phyloP scores from a whole-genome alignment of 2,888 invertebrate species.

The Cantharis nigra region DNA sequence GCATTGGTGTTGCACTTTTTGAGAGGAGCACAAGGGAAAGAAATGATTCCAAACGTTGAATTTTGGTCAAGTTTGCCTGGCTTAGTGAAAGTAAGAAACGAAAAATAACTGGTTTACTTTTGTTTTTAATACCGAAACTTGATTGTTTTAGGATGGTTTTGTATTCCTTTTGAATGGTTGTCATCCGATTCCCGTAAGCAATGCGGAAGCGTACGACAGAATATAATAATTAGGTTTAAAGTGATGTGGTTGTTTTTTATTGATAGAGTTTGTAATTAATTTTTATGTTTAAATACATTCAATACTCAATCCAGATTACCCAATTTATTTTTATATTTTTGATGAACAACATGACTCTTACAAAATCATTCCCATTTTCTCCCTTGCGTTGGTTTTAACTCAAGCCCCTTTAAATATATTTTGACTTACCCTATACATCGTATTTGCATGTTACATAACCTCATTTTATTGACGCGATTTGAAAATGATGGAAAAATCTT shows the following conservation, averaged over 20 bases:
- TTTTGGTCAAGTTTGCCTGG: constrained; percentile 75
- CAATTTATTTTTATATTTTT: neutral
- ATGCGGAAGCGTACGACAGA: constrained; percentile 57
- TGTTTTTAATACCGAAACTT: neutral
- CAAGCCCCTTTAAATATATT: no score
- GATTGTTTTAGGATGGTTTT: constrained; percentile 65
- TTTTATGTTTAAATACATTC: neutral
- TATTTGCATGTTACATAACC: no score
- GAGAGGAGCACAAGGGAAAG: constrained; percentile 73
- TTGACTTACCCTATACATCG: no score
- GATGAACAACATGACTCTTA: no score
- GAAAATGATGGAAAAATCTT: no score
- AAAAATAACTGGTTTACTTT: neutral
- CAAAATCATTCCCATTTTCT: no score
- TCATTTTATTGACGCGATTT: no score
- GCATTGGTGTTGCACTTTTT: constrained; percentile 67
- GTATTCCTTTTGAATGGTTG: constrained; percentile 66
- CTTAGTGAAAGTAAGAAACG: constrained; percentile 66
- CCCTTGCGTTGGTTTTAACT: no score
- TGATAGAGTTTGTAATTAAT: neutral
- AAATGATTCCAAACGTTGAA: constrained; percentile 73
- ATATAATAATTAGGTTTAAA: constrained; percentile 50
- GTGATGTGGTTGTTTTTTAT: neutral
- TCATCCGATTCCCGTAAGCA: constrained; percentile 52
- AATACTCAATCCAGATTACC: neutral